Evolutionary conservation across 92 coral and sea anemone genomes (phyloP).

Genomic region (Umimayanthus kanabou): DNA sequence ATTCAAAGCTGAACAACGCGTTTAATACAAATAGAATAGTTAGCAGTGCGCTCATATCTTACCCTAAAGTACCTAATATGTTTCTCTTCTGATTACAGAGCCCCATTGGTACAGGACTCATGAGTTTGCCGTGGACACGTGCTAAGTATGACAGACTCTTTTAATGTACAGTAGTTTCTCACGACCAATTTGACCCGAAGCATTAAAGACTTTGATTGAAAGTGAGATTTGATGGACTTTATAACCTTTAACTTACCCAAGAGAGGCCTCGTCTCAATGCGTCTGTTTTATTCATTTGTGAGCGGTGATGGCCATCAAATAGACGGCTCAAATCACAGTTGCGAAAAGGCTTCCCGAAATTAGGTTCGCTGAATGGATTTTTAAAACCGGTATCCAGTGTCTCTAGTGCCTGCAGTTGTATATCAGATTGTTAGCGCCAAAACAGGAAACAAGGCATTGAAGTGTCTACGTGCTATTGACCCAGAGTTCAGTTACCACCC

Average conservation of each 20-base stretch:
- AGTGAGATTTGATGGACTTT: conserved; percentile 22
- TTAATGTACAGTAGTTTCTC: background rate
- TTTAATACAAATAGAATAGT: background rate
- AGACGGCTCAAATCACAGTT: background rate
- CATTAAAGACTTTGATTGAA: conserved; percentile 24
- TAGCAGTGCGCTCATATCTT: background rate
- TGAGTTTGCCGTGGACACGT: background rate
- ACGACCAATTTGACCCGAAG: conserved; percentile 38
- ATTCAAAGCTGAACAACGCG: background rate
- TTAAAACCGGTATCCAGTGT: background rate
- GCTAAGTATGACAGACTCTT: background rate
- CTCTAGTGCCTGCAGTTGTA: conserved; percentile 27
- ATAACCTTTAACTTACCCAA: background rate
- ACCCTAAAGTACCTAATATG: background rate
- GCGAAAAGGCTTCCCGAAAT: background rate
- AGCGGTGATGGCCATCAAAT: background rate
- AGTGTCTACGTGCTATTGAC: conserved; percentile 26
- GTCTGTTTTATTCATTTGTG: background rate
- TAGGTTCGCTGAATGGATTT: background rate
- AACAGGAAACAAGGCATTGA: conserved; percentile 38
- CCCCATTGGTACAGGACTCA: background rate
- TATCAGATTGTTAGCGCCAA: conserved; percentile 39
- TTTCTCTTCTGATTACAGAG: background rate
- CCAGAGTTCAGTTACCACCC: conserved; percentile 34
- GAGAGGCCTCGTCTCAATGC: background rate